phyloP scores from a whole-genome alignment of 2,113 vertebrate species.

The Bungarus multicinctus region DNA sequence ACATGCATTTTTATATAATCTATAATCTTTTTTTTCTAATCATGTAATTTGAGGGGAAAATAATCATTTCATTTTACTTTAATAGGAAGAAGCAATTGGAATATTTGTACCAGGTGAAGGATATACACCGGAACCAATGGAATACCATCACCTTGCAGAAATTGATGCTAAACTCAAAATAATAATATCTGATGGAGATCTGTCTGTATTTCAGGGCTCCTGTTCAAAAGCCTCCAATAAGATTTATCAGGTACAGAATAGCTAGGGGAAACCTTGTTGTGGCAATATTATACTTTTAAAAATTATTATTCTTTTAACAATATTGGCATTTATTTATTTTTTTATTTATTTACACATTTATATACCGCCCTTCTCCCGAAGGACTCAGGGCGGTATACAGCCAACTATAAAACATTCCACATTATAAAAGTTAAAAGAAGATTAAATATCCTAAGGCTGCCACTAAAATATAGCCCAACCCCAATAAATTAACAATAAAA shows the following conservation, averaged over 20 bases:
- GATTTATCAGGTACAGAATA: slow-evolving; percentile 58
- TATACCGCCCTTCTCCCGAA: too few relatives aligned
- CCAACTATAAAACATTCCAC: too few relatives aligned
- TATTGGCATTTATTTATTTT: too few relatives aligned
- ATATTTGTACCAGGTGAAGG: slow-evolving; percentile 75
- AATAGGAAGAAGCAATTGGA: slow-evolving; percentile 61
- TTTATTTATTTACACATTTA: too few relatives aligned
- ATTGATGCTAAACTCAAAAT: slow-evolving; percentile 81
- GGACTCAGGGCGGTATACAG: too few relatives aligned
- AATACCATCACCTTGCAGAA: slow-evolving; percentile 76
- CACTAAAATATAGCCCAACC: too few relatives aligned
- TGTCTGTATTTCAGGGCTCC: slow-evolving; percentile 48
- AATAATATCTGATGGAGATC: slow-evolving; percentile 61
- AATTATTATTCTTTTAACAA: neutral
- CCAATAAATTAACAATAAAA: too few relatives aligned
- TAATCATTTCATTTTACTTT: slow-evolving; percentile 31
- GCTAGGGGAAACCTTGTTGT: neutral
- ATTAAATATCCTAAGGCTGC: too few relatives aligned
- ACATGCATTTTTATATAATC: neutral
- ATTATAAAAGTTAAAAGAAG: too few relatives aligned
- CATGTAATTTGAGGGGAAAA: neutral
- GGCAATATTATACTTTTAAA: neutral
- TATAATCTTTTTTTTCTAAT: neutral
- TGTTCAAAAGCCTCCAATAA: slow-evolving; percentile 42
- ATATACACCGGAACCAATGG: slow-evolving; percentile 72